phyloP scores from a whole-genome alignment of 2,113 vertebrate genomes.

The Lamprologus tigripictilis region DNA sequence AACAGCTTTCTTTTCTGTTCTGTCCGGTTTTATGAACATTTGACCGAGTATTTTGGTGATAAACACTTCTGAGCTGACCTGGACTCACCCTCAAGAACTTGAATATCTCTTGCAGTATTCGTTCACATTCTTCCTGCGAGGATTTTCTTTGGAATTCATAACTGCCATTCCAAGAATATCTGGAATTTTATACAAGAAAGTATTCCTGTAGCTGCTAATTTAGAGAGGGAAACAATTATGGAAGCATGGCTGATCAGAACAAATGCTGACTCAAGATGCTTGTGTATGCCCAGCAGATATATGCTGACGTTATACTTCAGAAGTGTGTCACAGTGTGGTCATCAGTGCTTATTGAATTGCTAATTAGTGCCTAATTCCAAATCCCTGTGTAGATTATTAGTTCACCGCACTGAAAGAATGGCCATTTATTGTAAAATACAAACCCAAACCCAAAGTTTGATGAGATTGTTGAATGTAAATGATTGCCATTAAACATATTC shows the following conservation, averaged over 20 bases:
- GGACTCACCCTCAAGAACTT: neutral
- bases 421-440: neutral
- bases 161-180: neutral
- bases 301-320: neutral
- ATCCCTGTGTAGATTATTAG: neutral
- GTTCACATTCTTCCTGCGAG: neutral
- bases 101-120: neutral
- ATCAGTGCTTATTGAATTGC: neutral
- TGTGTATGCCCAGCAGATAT: neutral
- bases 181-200: neutral
- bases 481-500: neutral
- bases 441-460: neutral
- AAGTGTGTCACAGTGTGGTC: neutral
- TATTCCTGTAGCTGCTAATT: neutral
- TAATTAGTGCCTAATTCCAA: neutral
- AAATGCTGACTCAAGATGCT: neutral
- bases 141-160: neutral
- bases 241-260: neutral
- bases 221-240: neutral
- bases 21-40: neutral
- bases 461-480: neutral
- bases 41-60: accelerated
- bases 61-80: neutral
- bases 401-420: neutral
- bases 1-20: neutral